Evolutionary conservation across 2,113 vertebrate genomes (phyloP), one percentile per base, ranked within the genome.

Genomic region (Semicossyphus pulcher): DNA sequence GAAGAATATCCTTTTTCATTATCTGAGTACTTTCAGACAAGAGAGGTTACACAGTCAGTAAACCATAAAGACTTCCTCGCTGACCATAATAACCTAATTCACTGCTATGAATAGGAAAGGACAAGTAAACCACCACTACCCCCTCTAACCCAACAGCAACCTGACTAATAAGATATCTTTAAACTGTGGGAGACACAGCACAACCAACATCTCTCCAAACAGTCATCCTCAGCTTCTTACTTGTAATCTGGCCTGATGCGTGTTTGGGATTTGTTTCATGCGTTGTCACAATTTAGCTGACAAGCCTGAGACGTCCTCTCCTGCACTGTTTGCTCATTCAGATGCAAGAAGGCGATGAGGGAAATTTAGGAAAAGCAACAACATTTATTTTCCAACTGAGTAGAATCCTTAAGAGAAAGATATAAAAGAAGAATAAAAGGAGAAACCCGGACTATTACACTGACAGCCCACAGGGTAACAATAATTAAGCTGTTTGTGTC

Each of bases 351-450:
- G 18, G 21, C 9, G 21, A 51, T 16, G 20, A 28, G 20, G 42
- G 21, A 20, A 53, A 62, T 61, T 76, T 18, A 39, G 48, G 44
- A 39, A 4, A 41, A 57, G 26, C 20, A 45, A 36, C 20, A 32
- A 47, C 10, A 29, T 12, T 41, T 57, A 64, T 64, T 64, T 28
- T 28, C 31, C 32, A 41, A 48, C 34, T 20, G 47, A 49, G 44
- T 28, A 5, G 2, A 45, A 10, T 45, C 39, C 14, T 15, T 7
- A 7, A 29, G 25, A 52, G 39, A 44, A 15, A 62, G 9, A 56
- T 9, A 32, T 7, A 37, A 52, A 52, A 42, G 20, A 26, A n/a
- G 9, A 44, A 60, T 10, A 29, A 34, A 10, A 49, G 58, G 7
- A 57, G 39, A 63, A 63, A 54, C 39, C 39, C 28, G 47, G 16